A percentile compares a stretch with the other conserved stretches of the same genome.
Conservation (phyloP, 1,140 invertebrate genomes). For the Scaptomyza pallida region DNA sequence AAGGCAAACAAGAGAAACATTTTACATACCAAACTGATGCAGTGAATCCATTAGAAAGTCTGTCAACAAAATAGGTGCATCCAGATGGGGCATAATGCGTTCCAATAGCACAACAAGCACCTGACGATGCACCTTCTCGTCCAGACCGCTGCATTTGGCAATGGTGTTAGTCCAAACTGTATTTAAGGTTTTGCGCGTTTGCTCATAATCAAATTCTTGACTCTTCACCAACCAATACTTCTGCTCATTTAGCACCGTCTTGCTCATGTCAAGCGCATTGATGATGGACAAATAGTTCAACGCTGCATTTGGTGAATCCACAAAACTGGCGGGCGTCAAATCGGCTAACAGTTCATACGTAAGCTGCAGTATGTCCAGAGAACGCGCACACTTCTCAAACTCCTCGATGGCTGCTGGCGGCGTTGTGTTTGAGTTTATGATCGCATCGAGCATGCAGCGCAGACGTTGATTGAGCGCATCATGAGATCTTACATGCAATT, state of each 20-base stretch:
- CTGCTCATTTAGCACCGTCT: conserved; percentile 38
- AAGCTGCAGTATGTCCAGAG: conserved; percentile 87
- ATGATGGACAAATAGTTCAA: conserved; percentile 89
- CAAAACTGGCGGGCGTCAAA: conserved; percentile 73
- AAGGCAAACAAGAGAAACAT: too few species aligned
- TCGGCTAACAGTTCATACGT: conserved; percentile 86
- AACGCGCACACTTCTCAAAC: conserved; percentile 87
- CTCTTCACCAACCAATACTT: conserved; percentile 41
- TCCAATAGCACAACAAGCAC: conserved; percentile 93
- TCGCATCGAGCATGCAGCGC: conserved; percentile 85
- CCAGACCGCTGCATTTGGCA: conserved; percentile 86
- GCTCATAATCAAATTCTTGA: conserved; percentile 74
- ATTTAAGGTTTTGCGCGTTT: conserved; percentile 86
- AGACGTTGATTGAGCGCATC: conserved; percentile 85
- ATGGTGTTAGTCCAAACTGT: conserved; percentile 90
- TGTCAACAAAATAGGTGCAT: conserved; percentile 92
- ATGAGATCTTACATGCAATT: conserved; percentile 84
- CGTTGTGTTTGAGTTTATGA: conserved; percentile 84
- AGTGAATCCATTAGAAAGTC: conserved; percentile 96
- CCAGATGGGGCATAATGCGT: conserved; percentile 91
- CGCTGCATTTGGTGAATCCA: conserved; percentile 63
- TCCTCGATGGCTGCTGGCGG: conserved; percentile 84
- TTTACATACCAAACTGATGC: conserved; percentile 87
- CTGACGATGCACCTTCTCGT: conserved; percentile 89
- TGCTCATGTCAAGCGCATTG: conserved; percentile 84